Conservation (phyloP, 2,888 invertebrate genomes). For the Elmis aenea region DNA sequence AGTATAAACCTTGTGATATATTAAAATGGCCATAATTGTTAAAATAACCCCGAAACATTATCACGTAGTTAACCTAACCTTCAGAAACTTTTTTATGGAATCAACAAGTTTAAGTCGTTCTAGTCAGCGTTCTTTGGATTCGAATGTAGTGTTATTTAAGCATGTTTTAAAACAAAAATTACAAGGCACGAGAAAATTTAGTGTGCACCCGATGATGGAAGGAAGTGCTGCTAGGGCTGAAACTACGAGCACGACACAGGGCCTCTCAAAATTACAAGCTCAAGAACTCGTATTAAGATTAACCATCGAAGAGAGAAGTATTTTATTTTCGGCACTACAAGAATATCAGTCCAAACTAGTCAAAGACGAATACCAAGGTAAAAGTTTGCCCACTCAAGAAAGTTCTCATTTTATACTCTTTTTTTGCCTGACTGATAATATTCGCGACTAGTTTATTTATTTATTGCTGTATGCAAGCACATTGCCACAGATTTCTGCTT, state of each 20-base stretch:
- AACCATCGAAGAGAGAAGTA: constrained; percentile 66
- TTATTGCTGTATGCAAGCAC: too few species aligned
- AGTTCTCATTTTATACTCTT: too few species aligned
- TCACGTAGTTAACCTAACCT: constrained; percentile 16
- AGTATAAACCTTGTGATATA: too few species aligned
- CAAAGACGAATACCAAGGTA: constrained; percentile 77
- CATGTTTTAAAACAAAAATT: constrained; percentile 2
- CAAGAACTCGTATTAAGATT: constrained; percentile 67
- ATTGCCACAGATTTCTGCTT: too few species aligned
- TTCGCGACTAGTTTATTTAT: too few species aligned
- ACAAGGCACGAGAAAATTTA: constrained; percentile 21
- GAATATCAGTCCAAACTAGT: constrained; percentile 70
- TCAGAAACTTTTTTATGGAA: constrained; percentile 10
- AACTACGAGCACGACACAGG: constrained; percentile 44
- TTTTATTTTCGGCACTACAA: constrained; percentile 63
- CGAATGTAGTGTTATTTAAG: too few species aligned
- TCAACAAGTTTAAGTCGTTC: constrained; percentile 9
- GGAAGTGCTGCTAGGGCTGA: constrained; percentile 44
- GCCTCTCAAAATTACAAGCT: constrained; percentile 62
- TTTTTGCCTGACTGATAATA: too few species aligned
- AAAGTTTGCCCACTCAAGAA: too few species aligned
- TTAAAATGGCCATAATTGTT: constrained; percentile 15
- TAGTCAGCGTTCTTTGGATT: too few species aligned
- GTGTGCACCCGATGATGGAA: constrained; percentile 27
- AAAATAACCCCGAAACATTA: too few species aligned